Evolutionary conservation across 1,140 invertebrate species (phyloP).

Genomic region (Pseudachorutes palmiensis): DNA sequence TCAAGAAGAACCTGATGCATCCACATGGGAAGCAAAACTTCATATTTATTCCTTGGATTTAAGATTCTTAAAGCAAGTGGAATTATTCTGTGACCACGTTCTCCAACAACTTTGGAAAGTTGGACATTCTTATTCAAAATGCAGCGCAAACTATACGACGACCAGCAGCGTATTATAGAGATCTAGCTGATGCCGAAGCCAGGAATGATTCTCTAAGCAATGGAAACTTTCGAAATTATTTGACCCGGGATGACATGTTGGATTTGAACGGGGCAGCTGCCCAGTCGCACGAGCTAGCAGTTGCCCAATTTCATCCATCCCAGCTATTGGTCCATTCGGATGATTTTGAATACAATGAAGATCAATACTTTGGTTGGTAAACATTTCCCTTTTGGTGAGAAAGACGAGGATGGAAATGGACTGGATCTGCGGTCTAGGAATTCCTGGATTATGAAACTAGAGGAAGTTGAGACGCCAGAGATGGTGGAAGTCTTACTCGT

Average conservation of each 20-base stretch:
- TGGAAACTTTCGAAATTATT: too few relatives aligned
- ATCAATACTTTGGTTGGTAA: too few relatives aligned
- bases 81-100: constrained; percentile 22
- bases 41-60: constrained; percentile 29
- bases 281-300: too few relatives aligned
- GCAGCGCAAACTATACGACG: constrained; percentile 36
- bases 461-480: constrained; percentile 27
- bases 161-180: constrained; percentile 23
- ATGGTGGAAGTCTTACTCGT: constrained; percentile 28
- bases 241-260: too few relatives aligned
- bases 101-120: constrained; percentile 6
- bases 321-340: too few relatives aligned
- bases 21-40: constrained; percentile 24
- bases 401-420: constrained; percentile 21
- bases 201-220: too few relatives aligned
- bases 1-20: constrained; percentile 23
- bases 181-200: constrained; percentile 18
- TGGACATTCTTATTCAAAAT: constrained; percentile 38
- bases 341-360: too few relatives aligned
- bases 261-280: too few relatives aligned
- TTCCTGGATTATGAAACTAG: constrained; percentile 26
- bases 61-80: constrained; percentile 16
- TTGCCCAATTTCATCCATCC: constrained; percentile 4
- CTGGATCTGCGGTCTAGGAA: constrained; percentile 25
- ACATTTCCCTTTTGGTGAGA: neutral